Conservation (phyloP, 1,140 invertebrate genomes). For the Frieseomelitta varia region DNA sequence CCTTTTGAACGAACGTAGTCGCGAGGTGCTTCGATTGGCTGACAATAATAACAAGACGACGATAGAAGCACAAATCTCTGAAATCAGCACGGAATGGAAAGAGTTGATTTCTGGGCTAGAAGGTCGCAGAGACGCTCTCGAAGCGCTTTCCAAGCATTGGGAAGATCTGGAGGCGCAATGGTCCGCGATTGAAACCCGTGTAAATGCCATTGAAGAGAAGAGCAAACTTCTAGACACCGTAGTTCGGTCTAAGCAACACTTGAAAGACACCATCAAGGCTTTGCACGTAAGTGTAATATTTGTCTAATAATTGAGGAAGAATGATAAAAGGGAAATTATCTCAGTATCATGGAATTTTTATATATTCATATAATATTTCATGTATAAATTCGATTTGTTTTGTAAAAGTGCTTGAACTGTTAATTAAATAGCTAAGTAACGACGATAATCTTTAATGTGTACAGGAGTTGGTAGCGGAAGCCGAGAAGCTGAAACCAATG, state of each 20-base stretch:
- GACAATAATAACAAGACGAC: conserved; percentile 84
- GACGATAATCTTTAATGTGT: conserved; percentile 50
- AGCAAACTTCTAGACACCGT: conserved; percentile 88
- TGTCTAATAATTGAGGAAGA: neutral
- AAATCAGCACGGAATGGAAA: conserved; percentile 89
- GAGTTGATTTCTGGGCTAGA: conserved; percentile 87
- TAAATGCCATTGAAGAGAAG: conserved; percentile 86
- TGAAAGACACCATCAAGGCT: conserved; percentile 86
- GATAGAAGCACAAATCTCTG: conserved; percentile 85
- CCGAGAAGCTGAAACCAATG: conserved; percentile 81
- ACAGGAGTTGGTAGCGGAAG: conserved; percentile 85
- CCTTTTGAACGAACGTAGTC: conserved; percentile 86
- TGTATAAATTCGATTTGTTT: too few species aligned
- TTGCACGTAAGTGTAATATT: conserved; percentile 84
- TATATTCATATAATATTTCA: too few species aligned
- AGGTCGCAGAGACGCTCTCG: conserved; percentile 84
- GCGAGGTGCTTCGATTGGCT: conserved; percentile 85
- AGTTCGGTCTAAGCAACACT: conserved; percentile 88
- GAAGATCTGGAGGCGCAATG: conserved; percentile 89
- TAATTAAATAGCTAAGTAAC: too few species aligned
- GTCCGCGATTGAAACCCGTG: conserved; percentile 84
- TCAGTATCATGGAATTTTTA: neutral
- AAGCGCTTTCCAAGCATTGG: conserved; percentile 88
- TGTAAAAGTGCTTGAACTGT: too few species aligned
- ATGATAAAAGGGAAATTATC: neutral